phyloP scores from a whole-genome alignment of 2,113 vertebrate genomes.

The Pseudonaja textilis region DNA sequence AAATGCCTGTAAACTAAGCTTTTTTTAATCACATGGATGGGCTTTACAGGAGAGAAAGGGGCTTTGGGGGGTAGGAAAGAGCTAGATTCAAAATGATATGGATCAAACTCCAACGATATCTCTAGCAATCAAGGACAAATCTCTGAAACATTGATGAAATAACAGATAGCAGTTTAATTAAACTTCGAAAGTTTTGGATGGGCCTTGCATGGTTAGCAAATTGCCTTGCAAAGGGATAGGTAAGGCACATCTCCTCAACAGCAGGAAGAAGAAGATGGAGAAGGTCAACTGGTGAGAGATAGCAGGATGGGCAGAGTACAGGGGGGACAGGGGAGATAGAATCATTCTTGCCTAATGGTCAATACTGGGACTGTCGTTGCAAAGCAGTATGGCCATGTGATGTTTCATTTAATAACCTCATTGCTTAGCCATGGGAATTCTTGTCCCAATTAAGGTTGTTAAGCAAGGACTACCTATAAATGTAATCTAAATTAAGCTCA shows the following conservation, averaged over 20 bases:
- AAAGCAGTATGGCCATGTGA: neutral
- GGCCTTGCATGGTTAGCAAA: neutral
- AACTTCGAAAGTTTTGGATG: neutral
- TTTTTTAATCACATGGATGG: too few species aligned
- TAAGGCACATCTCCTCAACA: neutral
- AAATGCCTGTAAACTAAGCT: neutral
- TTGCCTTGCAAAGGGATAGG: neutral
- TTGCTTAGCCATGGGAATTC: neutral
- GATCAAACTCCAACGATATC: neutral
- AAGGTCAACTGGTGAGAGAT: neutral
- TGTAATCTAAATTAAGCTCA: neutral
- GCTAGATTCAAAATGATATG: too few species aligned
- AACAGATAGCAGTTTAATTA: neutral
- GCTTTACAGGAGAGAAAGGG: too few species aligned
- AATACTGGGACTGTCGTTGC: neutral
- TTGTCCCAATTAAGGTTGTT: neutral
- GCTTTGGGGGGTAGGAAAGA: too few species aligned
- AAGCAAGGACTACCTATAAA: neutral
- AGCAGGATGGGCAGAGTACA: neutral
- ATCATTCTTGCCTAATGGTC: neutral
- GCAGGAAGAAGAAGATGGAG: neutral
- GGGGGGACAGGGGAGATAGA: accelerated
- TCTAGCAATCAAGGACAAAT: neutral
- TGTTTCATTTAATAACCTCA: neutral
- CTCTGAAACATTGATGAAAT: neutral